Evolutionary conservation across 2,888 invertebrate genomes (phyloP), one percentile per base, ranked within the genome.

Genomic region (Congeria kusceri): DNA sequence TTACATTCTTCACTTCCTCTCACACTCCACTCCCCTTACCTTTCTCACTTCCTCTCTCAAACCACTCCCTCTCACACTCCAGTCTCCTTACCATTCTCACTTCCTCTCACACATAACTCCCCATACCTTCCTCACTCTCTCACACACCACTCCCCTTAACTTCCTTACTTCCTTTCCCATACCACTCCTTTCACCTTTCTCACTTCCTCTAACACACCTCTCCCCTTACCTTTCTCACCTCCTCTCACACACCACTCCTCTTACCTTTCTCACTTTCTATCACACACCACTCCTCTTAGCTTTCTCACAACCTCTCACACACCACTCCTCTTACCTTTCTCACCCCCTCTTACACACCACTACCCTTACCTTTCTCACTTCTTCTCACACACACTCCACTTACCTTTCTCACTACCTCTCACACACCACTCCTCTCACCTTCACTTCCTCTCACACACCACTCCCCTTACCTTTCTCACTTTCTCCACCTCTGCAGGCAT

Each of bases 401-500:
- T 66, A 70, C 67, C 67, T 64, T 39, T 61, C 53, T 70, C 23
- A 66, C 59, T 3, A 62, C n/a, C 65, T 3, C 39, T n/a, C n/a
- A n/a, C n/a, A n/a, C n/a, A n/a, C n/a, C n/a, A n/a, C n/a, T n/a
- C n/a, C n/a, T n/a, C n/a, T n/a, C n/a, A n/a, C n/a, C n/a, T n/a
- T n/a, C 39, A 39, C 39, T 15, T 39, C 73, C 18, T 59, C 59
- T n/a, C 65, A 59, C 20, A 68, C 39, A 23, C 71, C 80, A 32
- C 76, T 72, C 70, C 3, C 18, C 46, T 46, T 73, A 77, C 80
- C 77, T 73, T 61, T 74, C 59, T 61, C 15, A 61, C 77, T 65
- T 59, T 77, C 20, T 71, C 59, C 9, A 74, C 47, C 74, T 76
- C 77, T n/a, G 59, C 62, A 25, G 76, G 72, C 25, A 75, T 57